These are phyloP conservation scores for Tringa solitaria DNA, from an alignment of 2,113 vertebrate genomes.

Conservation along the genomic window DNA sequence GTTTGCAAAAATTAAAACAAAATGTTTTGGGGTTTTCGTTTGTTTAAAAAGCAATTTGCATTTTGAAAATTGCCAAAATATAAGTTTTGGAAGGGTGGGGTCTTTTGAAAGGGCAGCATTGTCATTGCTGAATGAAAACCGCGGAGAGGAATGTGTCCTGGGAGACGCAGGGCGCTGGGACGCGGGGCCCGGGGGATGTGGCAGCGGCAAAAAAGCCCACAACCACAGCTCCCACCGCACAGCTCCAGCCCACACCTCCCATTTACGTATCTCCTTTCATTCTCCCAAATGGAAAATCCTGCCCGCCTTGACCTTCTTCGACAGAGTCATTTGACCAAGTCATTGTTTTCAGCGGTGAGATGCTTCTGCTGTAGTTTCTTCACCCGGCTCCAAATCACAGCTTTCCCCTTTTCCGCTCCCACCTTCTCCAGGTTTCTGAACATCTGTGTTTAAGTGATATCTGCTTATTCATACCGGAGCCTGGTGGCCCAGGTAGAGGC, in stretches of 20 bases:
- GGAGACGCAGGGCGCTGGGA: background rate
- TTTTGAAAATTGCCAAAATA: constrained; percentile 56
- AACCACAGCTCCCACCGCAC: background rate
- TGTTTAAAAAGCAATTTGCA: constrained; percentile 61
- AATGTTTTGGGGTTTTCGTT: constrained; percentile 52
- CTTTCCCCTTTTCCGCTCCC: background rate
- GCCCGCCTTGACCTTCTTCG: background rate
- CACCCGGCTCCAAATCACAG: background rate
- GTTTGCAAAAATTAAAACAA: constrained; percentile 63
- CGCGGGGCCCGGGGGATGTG: background rate
- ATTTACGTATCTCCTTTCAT: background rate
- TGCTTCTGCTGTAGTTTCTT: background rate
- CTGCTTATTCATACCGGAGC: background rate
- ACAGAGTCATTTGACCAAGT: background rate
- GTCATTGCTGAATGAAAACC: constrained; percentile 64
- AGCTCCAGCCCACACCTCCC: background rate
- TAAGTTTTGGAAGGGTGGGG: constrained; percentile 63
- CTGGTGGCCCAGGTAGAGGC: background rate
- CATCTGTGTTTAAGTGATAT: background rate
- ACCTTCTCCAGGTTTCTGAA: background rate
- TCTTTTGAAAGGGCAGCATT: constrained; percentile 59
- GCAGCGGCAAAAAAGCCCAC: background rate
- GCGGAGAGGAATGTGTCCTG: background rate
- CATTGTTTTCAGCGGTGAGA: background rate
- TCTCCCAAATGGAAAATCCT: background rate